These are phyloP conservation scores for Cryptocephalus primarius DNA, from an alignment of 2,888 invertebrate species.

Conservation along the genomic window DNA sequence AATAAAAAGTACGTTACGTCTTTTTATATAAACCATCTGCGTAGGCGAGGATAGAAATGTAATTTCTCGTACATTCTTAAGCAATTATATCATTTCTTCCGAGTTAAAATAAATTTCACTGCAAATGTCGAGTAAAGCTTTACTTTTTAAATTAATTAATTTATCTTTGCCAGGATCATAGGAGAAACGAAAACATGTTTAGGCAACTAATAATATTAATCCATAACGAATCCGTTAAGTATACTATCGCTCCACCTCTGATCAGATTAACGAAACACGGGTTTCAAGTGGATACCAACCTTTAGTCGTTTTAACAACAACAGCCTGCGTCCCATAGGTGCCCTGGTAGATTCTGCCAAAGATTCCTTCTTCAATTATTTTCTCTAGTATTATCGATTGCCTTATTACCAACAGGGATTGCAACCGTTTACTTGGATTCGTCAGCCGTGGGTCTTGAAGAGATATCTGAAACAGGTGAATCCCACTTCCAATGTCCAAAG, in stretches of 20 bases:
- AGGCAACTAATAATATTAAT: too few relatives aligned
- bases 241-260: constrained; percentile 1
- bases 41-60: too few relatives aligned
- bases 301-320: constrained; percentile 77
- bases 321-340: constrained; percentile 57
- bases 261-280: too few relatives aligned
- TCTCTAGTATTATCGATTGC: constrained; percentile 49
- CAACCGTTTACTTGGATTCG: constrained; percentile 50
- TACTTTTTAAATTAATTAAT: too few relatives aligned
- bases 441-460: constrained; percentile 26
- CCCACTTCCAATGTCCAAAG: too few relatives aligned
- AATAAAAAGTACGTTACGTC: too few relatives aligned
- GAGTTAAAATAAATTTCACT: too few relatives aligned
- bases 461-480: constrained; percentile 18
- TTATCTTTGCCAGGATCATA: too few relatives aligned
- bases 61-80: constrained; percentile 6
- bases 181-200: too few relatives aligned
- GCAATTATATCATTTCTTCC: not conserved
- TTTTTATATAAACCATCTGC: too few relatives aligned
- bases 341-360: constrained; percentile 82
- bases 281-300: constrained; percentile 38
- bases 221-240: constrained; percentile 5
- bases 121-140: too few relatives aligned
- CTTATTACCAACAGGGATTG: constrained; percentile 49
- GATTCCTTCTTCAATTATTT: constrained; percentile 67